Percentiles rank a stretch among this genome's conserved stretches.
phyloP scores from a whole-genome alignment of 2,888 invertebrate species.

The Macrophya alboannulata region DNA sequence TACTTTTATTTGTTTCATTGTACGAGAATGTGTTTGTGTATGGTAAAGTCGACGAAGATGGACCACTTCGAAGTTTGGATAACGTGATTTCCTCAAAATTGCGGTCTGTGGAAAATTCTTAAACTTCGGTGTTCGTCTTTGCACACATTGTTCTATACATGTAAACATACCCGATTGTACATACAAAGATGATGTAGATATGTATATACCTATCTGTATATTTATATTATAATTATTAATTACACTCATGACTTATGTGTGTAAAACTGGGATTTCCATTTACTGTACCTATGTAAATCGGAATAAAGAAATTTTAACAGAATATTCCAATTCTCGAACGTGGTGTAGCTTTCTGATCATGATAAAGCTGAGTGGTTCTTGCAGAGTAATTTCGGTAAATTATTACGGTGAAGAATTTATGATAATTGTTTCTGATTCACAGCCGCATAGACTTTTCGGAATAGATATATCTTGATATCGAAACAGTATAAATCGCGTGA shows the following conservation, averaged over 20 bases:
- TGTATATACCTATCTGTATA: neutral
- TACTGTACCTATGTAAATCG: neutral
- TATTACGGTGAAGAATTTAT: neutral
- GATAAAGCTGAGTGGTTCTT: neutral
- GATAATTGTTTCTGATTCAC: neutral
- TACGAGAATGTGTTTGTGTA: neutral
- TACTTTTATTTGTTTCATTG: neutral
- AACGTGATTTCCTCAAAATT: neutral
- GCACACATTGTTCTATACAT: neutral
- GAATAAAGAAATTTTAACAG: slow-evolving; percentile 7
- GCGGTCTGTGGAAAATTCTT: neutral
- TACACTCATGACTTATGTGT: neutral
- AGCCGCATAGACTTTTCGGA: neutral
- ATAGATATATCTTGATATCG: neutral
- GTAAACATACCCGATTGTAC: neutral
- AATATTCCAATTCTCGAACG: neutral
- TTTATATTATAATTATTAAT: neutral
- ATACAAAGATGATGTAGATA: neutral
- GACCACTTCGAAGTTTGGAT: neutral
- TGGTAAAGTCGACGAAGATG: neutral
- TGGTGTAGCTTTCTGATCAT: neutral
- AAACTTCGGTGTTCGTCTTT: slow-evolving; percentile 3
- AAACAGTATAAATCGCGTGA: neutral
- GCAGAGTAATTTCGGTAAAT: neutral
- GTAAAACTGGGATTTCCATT: neutral